phyloP scores from a whole-genome alignment of 2,113 vertebrate species.

The Coptodon rendalli region DNA sequence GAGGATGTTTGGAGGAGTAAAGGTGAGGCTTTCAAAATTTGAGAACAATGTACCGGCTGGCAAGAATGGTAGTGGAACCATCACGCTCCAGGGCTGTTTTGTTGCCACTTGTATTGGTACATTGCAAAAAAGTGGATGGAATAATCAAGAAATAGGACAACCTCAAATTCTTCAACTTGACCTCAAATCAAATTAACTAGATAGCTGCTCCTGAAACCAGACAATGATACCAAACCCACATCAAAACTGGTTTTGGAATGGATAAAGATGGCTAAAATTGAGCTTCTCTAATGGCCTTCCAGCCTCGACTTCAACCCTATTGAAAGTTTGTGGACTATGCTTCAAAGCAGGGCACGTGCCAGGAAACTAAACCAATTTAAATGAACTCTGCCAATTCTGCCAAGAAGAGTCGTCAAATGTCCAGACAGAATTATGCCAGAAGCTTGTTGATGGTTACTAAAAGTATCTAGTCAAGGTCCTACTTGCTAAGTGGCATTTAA shows the following conservation, averaged over 20 bases:
- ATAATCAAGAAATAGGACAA: background rate
- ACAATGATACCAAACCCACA: background rate
- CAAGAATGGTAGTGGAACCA: background rate
- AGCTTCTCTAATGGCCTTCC: background rate
- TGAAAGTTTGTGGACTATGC: background rate
- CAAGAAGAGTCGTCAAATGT: background rate
- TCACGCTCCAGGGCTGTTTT: background rate
- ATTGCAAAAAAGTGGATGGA: background rate
- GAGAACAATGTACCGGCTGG: background rate
- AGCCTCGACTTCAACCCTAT: background rate
- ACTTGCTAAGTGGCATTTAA: background rate
- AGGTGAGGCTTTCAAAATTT: background rate
- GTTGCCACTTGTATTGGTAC: background rate
- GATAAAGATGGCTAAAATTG: background rate
- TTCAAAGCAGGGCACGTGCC: background rate
- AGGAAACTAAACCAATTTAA: background rate
- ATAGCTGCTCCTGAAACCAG: background rate
- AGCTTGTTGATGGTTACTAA: background rate
- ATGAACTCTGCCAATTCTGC: background rate
- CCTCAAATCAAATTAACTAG: background rate
- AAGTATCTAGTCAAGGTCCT: background rate
- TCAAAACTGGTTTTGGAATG: background rate
- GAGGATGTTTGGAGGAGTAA: background rate
- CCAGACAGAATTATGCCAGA: background rate
- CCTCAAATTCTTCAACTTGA: background rate